Base-by-base conservation (phyloP, 2,888 invertebrate species). In the Heliothis peltigera region DNA sequence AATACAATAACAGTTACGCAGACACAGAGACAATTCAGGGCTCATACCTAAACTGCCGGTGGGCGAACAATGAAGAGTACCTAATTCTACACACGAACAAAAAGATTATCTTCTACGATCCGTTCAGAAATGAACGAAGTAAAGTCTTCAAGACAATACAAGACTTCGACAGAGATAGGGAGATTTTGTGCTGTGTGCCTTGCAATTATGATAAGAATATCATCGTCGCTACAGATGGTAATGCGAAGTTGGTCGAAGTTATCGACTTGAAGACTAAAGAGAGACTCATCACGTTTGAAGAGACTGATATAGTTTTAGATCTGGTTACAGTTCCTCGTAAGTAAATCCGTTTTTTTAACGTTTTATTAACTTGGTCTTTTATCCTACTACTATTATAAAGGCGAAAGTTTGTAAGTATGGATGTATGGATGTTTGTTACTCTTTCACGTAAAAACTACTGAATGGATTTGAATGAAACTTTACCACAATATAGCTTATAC, bases 271-370 rank as follows among this genome's bases (percentile, higher is more conserved):
- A 82, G 25, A 92, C 87, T 0, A 91, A 90, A 51, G 88, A 89
- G n/a, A 87, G 83, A 25, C 76, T 91, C 15, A 86, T 91, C 70
- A 79, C 82, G 1, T 89, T 91, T 51, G 88, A 91, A 47, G 92
- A 93, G 70, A 87, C 82, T 22, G 92, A 89, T 67, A 77, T 81
- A 4, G 84, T 94, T 25, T 57, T 89, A 58, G 90, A 92, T 77
- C 84, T 95, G 48, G 73, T 93, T 53, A 85, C 88, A 57, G 89
- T 95, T 25, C 93, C 93, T 54, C 91, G 94, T 94, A 77, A 86
- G 90, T 84, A 43, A 2, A 32, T 32, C 10, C 10, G n/a, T n/a
- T 32, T 32, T 32, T 22, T 12, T 32, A 12, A 32, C 12, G 12
- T 32, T 12, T 32, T 32, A 3, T 32, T 12, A 12, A 3, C 0